A percentile compares a stretch with the other conserved stretches of the same genome.
Evolutionary conservation across 2,797 vertebrate genomes (phyloP).

Genomic region (Cheirogaleus major): DNA sequence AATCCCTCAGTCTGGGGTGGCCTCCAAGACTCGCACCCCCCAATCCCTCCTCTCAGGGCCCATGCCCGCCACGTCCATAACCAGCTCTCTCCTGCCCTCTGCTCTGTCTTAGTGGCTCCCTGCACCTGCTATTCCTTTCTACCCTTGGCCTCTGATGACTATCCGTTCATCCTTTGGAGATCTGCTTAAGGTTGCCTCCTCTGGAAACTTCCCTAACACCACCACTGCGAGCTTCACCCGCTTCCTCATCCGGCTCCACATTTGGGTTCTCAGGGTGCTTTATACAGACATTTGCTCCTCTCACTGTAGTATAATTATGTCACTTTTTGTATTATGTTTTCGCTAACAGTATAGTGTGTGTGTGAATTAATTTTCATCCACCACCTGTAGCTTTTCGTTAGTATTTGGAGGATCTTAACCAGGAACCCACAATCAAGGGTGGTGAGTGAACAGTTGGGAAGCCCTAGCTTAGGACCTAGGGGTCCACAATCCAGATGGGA

Average conservation of each 20-base stretch:
- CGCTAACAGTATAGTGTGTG: neutral
- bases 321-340: neutral
- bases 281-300: neutral
- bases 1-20: neutral
- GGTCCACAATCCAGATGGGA: neutral
- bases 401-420: neutral
- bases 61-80: accelerated
- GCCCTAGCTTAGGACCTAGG: neutral
- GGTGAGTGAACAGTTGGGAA: neutral
- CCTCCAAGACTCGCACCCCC: neutral
- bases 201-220: neutral
- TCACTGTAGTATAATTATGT: neutral
- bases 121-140: neutral
- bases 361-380: neutral
- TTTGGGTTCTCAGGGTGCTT: neutral
- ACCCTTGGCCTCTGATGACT: accelerated
- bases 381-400: neutral
- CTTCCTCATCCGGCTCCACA: no score
- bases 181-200: neutral
- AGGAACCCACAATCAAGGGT: neutral
- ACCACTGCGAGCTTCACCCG: neutral
- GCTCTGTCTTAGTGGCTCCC: neutral
- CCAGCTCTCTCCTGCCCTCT: neutral
- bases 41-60: no score
- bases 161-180: neutral